A percentile compares a stretch with the other conserved stretches of the same genome.
Conservation (phyloP, 2,113 vertebrate species). For the Melozone crissalis region DNA sequence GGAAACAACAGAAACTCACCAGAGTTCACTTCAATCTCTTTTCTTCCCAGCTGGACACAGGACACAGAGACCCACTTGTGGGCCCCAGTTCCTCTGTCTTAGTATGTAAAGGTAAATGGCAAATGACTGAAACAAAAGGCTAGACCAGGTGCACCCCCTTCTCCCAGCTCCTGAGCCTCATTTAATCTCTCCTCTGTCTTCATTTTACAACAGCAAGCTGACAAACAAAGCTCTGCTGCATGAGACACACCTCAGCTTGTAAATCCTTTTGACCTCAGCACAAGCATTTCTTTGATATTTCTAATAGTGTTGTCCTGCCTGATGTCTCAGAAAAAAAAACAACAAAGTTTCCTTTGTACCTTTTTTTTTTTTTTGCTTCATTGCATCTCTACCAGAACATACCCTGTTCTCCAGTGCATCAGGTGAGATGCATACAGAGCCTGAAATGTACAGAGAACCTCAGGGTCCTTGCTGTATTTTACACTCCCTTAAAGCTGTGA, state of each 20-base stretch:
- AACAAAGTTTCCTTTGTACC: neutral
- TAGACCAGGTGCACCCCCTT: neutral
- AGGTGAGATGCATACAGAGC: neutral
- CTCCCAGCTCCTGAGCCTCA: neutral
- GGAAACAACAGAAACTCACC: neutral
- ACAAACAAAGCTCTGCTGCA: neutral
- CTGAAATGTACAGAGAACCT: neutral
- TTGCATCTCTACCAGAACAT: neutral
- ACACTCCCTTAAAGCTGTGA: fast-evolving
- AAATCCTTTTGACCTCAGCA: neutral
- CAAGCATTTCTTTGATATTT: neutral
- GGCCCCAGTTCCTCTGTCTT: neutral
- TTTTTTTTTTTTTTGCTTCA: neutral
- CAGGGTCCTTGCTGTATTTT: neutral
- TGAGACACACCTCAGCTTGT: neutral
- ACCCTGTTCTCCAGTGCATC: neutral
- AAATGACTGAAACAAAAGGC: neutral
- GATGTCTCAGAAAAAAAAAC: neutral
- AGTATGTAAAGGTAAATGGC: neutral
- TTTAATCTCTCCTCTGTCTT: neutral
- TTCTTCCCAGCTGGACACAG: neutral
- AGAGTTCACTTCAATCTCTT: neutral
- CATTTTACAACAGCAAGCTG: neutral
- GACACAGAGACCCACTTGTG: neutral
- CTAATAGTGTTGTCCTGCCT: neutral